A percentile compares a stretch with the other conserved stretches of the same genome.
Evolutionary conservation across 2,888 invertebrate species (phyloP).

Genomic region (Cerastis leucographa): DNA sequence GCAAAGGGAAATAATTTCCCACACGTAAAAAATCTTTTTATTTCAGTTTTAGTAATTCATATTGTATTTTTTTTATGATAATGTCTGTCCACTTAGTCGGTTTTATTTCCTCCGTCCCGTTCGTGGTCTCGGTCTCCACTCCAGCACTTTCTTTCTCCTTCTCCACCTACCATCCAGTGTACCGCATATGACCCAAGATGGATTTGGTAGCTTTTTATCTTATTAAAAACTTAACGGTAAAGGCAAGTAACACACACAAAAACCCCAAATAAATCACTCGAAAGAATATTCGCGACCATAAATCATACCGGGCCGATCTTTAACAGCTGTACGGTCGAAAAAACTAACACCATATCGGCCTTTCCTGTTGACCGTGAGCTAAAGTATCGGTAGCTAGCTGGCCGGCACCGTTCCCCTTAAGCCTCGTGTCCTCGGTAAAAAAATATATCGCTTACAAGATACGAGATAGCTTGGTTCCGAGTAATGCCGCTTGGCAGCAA

Average conservation of each 20-base stretch:
- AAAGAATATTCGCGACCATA: constrained; percentile 18
- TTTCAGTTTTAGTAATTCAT: too few species aligned
- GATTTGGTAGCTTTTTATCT: not conserved
- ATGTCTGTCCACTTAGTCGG: too few species aligned
- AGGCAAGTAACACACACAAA: not conserved
- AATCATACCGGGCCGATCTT: constrained; percentile 33
- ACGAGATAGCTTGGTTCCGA: constrained; percentile 46
- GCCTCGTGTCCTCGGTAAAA: constrained; percentile 63
- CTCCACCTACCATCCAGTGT: too few species aligned
- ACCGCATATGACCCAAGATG: too few species aligned
- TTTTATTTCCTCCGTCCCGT: too few species aligned
- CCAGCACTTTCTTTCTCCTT: too few species aligned
- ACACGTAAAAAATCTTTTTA: too few species aligned
- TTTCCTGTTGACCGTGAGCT: constrained; percentile 38
- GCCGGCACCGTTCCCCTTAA: constrained; percentile 66
- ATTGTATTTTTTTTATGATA: too few species aligned
- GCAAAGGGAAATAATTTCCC: too few species aligned
- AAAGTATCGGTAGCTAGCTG: constrained; percentile 51
- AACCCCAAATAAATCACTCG: constrained; percentile 18
- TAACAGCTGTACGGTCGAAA: constrained; percentile 27
- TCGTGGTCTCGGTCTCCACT: too few species aligned
- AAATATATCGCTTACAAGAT: constrained; percentile 71
- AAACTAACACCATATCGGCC: constrained; percentile 34
- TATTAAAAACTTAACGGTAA: not conserved
- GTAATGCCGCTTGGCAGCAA: constrained; percentile 29